These are phyloP conservation scores for Heliconius sara DNA, from an alignment of 2,888 invertebrate species.

Conservation along the genomic window DNA sequence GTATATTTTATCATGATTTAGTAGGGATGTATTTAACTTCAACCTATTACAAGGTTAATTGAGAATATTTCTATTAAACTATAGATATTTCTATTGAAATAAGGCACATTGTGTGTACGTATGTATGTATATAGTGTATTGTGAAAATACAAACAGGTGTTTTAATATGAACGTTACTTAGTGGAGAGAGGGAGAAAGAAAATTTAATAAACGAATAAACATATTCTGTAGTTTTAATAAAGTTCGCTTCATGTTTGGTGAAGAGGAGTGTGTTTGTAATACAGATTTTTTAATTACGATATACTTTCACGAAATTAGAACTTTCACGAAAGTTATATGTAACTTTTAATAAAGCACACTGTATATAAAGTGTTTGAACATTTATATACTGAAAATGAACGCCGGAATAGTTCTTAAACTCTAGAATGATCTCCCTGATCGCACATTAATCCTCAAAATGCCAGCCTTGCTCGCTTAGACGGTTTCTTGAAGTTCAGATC, in stretches of 20 bases:
- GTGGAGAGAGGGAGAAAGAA: neutral
- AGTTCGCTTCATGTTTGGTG: neutral
- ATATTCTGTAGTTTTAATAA: conserved; percentile 1
- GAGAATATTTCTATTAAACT: neutral
- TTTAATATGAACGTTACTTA: neutral
- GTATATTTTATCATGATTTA: conserved; percentile 3
- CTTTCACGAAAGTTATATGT: neutral
- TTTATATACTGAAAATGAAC: too few species aligned
- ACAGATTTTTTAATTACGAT: conserved; percentile 14
- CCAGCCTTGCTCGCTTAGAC: conserved; percentile 43
- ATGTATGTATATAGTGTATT: too few species aligned
- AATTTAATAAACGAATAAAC: neutral
- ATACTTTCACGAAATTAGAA: neutral
- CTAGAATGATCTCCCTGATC: conserved; percentile 50
- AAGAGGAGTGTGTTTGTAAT: neutral
- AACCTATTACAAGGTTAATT: neutral
- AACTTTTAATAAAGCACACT: neutral
- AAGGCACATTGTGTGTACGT: neutral
- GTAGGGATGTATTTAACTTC: neutral
- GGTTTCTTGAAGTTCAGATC: conserved; percentile 48
- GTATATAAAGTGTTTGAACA: conserved; percentile 15
- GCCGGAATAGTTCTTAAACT: conserved; percentile 16
- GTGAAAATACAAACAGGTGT: neutral
- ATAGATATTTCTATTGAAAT: neutral
- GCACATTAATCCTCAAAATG: conserved; percentile 55